Percentiles rank a stretch among this genome's conserved stretches.
Evolutionary conservation across 1,140 invertebrate species (phyloP).

Genomic region (Medauroidea extradentata): DNA sequence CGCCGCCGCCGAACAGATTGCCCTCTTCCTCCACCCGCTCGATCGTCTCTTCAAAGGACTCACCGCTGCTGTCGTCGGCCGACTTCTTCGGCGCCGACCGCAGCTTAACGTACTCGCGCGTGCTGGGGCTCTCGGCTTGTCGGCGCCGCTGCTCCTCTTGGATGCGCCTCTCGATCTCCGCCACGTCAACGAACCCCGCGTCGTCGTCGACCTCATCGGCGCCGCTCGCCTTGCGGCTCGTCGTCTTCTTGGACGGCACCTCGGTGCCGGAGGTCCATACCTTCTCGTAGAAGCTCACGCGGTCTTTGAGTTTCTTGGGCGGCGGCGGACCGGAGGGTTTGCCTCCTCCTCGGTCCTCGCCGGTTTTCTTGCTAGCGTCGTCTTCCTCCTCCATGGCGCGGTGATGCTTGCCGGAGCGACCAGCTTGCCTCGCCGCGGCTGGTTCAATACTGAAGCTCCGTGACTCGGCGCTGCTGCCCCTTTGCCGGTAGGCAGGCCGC

Average conservation of each 20-base stretch:
- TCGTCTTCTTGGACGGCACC: constrained; percentile 17
- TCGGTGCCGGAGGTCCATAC: constrained; percentile 55
- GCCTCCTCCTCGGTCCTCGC: constrained; percentile 22
- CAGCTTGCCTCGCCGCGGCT: constrained; percentile 36
- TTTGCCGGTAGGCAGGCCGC: constrained; percentile 21
- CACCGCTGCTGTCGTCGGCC: constrained; percentile 34
- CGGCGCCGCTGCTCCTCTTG: constrained; percentile 51
- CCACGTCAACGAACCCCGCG: constrained; percentile 47
- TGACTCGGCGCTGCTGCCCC: constrained; percentile 14
- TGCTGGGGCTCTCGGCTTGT: constrained; percentile 44
- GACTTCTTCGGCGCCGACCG: constrained; percentile 49
- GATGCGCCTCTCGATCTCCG: constrained; percentile 55
- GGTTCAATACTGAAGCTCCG: constrained; percentile 52
- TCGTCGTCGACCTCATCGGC: constrained; percentile 31
- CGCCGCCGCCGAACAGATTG: constrained; percentile 50
- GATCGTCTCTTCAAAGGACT: constrained; percentile 52
- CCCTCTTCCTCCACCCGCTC: constrained; percentile 58
- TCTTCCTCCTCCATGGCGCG: constrained; percentile 13
- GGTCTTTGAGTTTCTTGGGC: constrained; percentile 57
- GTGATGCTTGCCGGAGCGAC: constrained; percentile 19
- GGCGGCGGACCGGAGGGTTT: constrained; percentile 36
- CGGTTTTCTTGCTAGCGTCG: constrained; percentile 19
- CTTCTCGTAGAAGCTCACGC: constrained; percentile 72
- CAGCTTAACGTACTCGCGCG: constrained; percentile 52
- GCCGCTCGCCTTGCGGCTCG: constrained; percentile 38